phyloP scores from a whole-genome alignment of 2,888 invertebrate genomes.

The Sinelater perroti region DNA sequence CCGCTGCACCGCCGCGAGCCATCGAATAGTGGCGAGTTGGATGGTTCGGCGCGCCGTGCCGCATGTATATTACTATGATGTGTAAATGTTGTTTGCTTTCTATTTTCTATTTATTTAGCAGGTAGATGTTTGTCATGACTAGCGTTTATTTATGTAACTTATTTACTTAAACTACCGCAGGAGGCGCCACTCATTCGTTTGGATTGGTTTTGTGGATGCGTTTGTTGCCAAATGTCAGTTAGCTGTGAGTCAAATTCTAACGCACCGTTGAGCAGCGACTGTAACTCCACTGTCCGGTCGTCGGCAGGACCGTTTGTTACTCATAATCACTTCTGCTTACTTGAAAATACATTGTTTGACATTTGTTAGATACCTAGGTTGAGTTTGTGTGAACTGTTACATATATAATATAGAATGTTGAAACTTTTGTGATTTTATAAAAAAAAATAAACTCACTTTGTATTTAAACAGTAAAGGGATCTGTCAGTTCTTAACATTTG shows the following conservation, averaged over 20 bases:
- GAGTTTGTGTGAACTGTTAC: constrained; percentile 60
- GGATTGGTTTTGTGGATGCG: not conserved
- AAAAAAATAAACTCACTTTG: constrained; percentile 46
- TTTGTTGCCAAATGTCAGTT: constrained; percentile 1
- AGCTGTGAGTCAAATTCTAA: constrained; percentile 13
- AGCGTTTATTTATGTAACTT: constrained; percentile 44
- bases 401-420: constrained; percentile 55
- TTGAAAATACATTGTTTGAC: constrained; percentile 30
- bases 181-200: constrained; percentile 8
- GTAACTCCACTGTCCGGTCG: not conserved
- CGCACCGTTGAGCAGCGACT: constrained; percentile 5
- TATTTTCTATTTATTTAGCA: constrained; percentile 38
- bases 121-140: constrained; percentile 39
- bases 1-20: not conserved
- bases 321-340: constrained; percentile 21
- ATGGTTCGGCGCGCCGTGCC: too few relatives aligned
- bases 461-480: constrained; percentile 38
- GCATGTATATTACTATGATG: constrained; percentile 40
- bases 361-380: constrained; percentile 42
- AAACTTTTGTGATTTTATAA: constrained; percentile 61
- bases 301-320: constrained; percentile 10
- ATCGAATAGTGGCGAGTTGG: too few relatives aligned
- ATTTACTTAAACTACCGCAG: constrained; percentile 40
- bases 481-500: too few relatives aligned
- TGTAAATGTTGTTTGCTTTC: constrained; percentile 55